Percentiles rank a stretch among this genome's conserved stretches.
Conservation (phyloP, 2,113 vertebrate species). For the Crotalus tigris region DNA sequence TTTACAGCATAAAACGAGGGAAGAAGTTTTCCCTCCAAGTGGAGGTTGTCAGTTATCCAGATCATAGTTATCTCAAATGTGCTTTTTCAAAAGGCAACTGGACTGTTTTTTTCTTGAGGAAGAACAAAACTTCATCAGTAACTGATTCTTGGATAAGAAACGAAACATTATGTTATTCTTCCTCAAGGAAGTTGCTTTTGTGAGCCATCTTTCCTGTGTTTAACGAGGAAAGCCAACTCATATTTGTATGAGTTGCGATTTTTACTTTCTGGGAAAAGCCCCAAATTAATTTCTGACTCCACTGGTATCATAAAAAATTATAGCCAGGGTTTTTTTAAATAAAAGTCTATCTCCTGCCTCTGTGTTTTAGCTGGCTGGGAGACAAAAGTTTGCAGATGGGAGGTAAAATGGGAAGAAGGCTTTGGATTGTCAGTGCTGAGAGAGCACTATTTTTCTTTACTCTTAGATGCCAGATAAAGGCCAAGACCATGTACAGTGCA, state of each 20-base stretch:
- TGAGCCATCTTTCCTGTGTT: neutral
- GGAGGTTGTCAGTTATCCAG: too few species aligned
- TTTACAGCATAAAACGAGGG: neutral
- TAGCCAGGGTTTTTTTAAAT: neutral
- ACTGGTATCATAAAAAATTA: neutral
- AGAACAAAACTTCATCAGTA: neutral
- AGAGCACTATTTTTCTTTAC: neutral
- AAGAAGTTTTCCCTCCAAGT: too few species aligned
- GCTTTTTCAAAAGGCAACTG: too few species aligned
- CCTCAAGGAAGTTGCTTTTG: neutral
- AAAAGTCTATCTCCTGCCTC: neutral
- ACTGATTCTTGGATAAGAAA: too few species aligned
- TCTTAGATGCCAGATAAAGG: neutral
- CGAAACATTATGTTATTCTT: neutral
- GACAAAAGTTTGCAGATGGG: neutral
- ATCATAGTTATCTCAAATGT: too few species aligned
- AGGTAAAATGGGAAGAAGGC: neutral
- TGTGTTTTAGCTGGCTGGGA: neutral
- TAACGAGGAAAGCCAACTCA: neutral
- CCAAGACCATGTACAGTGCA: neutral
- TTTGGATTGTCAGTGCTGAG: neutral
- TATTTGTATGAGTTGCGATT: neutral
- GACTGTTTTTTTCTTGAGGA: too few species aligned
- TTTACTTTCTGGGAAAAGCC: neutral
- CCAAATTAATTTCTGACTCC: neutral